These are phyloP conservation scores for Lutjanus erythropterus DNA, from an alignment of 2,113 vertebrate species.

Conservation along the genomic window DNA sequence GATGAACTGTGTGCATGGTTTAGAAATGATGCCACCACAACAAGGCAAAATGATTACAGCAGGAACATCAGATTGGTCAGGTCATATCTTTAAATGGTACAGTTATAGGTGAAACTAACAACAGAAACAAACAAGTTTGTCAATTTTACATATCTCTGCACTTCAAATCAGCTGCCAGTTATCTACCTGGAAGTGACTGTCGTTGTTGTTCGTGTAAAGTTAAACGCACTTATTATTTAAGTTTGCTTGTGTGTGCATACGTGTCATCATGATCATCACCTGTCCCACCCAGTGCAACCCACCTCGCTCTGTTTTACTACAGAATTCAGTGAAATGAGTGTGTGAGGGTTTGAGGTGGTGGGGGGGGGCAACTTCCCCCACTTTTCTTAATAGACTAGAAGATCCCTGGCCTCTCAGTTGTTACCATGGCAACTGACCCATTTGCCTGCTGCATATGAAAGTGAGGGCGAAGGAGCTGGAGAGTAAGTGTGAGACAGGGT, in stretches of 20 bases:
- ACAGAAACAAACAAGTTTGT: too few relatives aligned
- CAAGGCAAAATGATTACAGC: too few relatives aligned
- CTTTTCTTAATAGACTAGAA: slow-evolving; percentile 93
- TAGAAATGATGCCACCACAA: too few relatives aligned
- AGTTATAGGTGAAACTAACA: too few relatives aligned
- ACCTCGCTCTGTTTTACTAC: not conserved
- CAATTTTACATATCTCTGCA: too few relatives aligned
- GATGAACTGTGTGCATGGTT: too few relatives aligned
- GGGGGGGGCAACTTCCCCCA: slow-evolving; percentile 78
- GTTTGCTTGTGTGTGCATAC: not conserved
- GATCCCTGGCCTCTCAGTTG: slow-evolving; percentile 93
- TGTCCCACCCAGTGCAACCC: not conserved
- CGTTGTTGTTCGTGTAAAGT: too few relatives aligned
- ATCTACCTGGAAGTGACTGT: too few relatives aligned
- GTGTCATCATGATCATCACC: not conserved
- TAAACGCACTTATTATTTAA: not conserved
- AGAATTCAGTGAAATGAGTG: slow-evolving; percentile 22
- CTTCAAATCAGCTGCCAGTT: too few relatives aligned
- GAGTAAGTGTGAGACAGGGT: slow-evolving; percentile 86
- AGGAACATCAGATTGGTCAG: too few relatives aligned
- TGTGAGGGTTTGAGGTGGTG: not conserved
- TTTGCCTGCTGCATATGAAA: slow-evolving; percentile 88
- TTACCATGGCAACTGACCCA: slow-evolving; percentile 96
- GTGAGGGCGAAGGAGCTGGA: slow-evolving; percentile 59
- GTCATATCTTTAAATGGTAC: too few relatives aligned